A percentile compares a stretch with the other conserved stretches of the same genome.
Conservation (phyloP, 1,140 invertebrate genomes). For the Microvelia longipes region DNA sequence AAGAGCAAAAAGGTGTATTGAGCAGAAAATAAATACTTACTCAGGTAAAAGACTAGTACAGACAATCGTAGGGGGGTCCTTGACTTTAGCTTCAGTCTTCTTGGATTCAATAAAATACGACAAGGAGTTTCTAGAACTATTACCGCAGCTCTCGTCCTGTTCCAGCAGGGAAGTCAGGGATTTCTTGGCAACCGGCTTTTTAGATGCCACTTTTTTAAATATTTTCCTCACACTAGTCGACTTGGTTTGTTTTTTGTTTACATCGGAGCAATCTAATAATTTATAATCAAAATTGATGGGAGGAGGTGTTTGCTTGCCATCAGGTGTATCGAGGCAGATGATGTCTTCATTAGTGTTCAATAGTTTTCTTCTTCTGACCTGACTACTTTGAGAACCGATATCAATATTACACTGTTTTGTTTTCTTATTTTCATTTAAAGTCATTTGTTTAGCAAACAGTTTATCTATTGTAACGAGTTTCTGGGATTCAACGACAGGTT, state of each 20-base stretch:
- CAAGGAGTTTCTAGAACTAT: not conserved
- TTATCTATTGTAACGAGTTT: not conserved
- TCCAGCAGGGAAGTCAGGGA: not conserved
- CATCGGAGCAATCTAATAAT: not conserved
- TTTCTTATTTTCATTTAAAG: not conserved
- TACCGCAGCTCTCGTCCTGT: not conserved
- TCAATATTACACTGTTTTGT: not conserved
- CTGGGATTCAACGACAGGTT: not conserved
- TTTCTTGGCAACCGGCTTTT: not conserved
- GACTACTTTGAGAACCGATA: not conserved
- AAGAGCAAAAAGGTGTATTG: constrained; percentile 2
- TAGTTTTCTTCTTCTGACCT: constrained; percentile 8
- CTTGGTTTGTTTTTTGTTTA: not conserved
- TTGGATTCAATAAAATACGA: constrained; percentile 6
- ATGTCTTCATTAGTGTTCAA: constrained; percentile 5
- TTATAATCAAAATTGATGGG: not conserved
- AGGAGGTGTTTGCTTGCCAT: not conserved
- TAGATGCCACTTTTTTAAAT: not conserved
- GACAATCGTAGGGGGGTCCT: constrained; percentile 18
- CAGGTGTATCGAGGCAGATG: not conserved
- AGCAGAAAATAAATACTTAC: constrained; percentile 18
- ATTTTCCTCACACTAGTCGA: not conserved
- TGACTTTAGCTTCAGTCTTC: constrained; percentile 4
- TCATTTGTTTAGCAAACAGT: not conserved
- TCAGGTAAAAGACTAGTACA: constrained; percentile 21